A percentile compares a stretch with the other conserved stretches of the same genome.
Evolutionary conservation across 2,888 invertebrate genomes (phyloP).

Genomic region (Drosophila glabriapex): DNA sequence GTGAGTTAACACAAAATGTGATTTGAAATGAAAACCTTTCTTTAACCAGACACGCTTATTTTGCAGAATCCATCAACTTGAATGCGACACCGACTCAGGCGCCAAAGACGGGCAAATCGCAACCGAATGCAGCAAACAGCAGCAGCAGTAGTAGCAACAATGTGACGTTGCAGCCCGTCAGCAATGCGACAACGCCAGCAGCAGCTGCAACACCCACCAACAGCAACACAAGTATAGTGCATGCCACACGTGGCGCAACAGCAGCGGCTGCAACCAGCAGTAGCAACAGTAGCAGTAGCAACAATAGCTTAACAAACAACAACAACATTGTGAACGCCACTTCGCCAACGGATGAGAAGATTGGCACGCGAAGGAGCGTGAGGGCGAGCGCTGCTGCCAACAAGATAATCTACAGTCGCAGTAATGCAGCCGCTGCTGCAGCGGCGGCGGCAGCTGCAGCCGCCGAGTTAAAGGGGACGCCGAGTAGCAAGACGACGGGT

Average conservation of each 20-base stretch:
- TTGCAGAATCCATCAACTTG: constrained; percentile 45
- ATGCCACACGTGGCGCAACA: constrained; percentile 78
- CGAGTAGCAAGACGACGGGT: constrained; percentile 25
- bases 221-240: constrained; percentile 55
- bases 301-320: constrained; percentile 38
- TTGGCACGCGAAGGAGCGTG: constrained; percentile 87
- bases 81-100: constrained; percentile 33
- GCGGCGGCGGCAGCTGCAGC: constrained; percentile 71
- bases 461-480: constrained; percentile 61
- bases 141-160: constrained; percentile 29
- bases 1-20: constrained; percentile 47
- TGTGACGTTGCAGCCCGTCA: constrained; percentile 19
- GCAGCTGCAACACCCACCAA: constrained; percentile 16
- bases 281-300: constrained; percentile 28
- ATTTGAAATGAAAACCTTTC: neutral
- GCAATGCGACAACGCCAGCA: constrained; percentile 22
- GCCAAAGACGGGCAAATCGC: constrained; percentile 51
- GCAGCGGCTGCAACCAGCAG: constrained; percentile 55
- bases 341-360: constrained; percentile 85
- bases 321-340: constrained; percentile 54
- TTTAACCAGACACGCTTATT: neutral
- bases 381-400: constrained; percentile 85
- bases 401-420: constrained; percentile 85
- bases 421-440: constrained; percentile 74
- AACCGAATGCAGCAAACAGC: constrained; percentile 28